Evolutionary conservation across 1,140 invertebrate genomes (phyloP), one percentile per base, ranked within the genome.

Genomic region (Drosophila punjabiensis): DNA sequence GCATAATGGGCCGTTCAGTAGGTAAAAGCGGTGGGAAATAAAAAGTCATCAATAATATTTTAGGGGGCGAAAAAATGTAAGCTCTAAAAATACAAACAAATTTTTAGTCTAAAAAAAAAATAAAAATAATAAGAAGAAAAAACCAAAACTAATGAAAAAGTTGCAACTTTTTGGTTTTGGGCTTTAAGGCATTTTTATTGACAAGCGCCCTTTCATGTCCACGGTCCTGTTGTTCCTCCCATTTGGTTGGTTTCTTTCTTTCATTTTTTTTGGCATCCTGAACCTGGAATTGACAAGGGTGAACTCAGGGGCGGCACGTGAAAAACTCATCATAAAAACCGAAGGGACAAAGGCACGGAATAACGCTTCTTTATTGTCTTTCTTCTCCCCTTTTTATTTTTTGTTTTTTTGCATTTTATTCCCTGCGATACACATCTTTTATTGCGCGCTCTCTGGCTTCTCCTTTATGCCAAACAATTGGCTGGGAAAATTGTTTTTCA

Each of bases 171-270:
- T 56, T 33, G n/a, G 32, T 8, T 43, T 53, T 35, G 32, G 32
- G 83, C 71, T 87, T 74, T 74, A 87, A 80, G 76, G 79, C 60
- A 69, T 80, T 87, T 79, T 74, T 85, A 88, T 89, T 85, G 85
- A 88, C 84, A 88, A 78, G 55, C 68, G 50, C 45, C 59, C 35
- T 65, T 65, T 65, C 63, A 45, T 50, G 63, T 53, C 35, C 56
- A 45, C 30, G 35, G 8, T 52, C 39, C 55, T 37, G 30, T 71
- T 53, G 68, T 37, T 53, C 64, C 43, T 43, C 53, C 56, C 68
- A 70, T 76, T 80, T 37, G 63, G 45, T 58, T 48, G 13, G 33
- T 35, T 61, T 60, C 37, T 45, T 48, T 60, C 41, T 5, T 13
- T 32, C 28, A 55, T 52, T 13, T 8, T 41, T 45, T 50, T 41